phyloP scores from a whole-genome alignment of 2,797 vertebrate genomes.

The Moxostoma hubbsi region DNA sequence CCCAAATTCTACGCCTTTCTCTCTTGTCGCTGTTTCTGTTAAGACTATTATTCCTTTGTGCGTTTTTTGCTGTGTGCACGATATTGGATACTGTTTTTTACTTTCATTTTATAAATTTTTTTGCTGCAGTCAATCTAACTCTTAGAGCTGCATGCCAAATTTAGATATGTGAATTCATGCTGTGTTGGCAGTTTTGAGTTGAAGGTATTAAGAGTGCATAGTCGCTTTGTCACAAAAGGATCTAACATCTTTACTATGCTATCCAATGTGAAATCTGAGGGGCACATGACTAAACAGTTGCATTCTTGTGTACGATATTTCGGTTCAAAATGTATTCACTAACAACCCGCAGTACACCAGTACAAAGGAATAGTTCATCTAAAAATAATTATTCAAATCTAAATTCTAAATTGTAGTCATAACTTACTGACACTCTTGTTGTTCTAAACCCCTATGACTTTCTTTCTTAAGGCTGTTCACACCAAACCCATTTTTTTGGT shows the following conservation, averaged over 20 bases:
- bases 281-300: too few species aligned
- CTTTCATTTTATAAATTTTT: neutral
- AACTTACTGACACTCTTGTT: too few species aligned
- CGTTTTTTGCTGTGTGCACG: neutral
- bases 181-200: neutral
- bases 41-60: constrained; percentile 35
- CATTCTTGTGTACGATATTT: too few species aligned
- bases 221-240: neutral
- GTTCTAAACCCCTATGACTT: too few species aligned
- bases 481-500: too few species aligned
- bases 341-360: too few species aligned
- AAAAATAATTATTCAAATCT: too few species aligned
- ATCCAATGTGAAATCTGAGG: neutral
- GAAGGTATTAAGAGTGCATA: neutral
- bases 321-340: too few species aligned
- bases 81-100: neutral
- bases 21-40: constrained; percentile 17
- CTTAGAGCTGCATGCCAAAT: neutral
- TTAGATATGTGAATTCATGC: neutral
- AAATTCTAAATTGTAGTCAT: too few species aligned
- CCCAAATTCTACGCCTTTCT: constrained; percentile 27
- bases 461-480: too few species aligned
- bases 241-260: neutral
- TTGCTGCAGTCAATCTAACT: neutral
- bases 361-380: too few species aligned